Conservation (phyloP, 2,797 vertebrate species). For the Hylomyscus alleni region DNA sequence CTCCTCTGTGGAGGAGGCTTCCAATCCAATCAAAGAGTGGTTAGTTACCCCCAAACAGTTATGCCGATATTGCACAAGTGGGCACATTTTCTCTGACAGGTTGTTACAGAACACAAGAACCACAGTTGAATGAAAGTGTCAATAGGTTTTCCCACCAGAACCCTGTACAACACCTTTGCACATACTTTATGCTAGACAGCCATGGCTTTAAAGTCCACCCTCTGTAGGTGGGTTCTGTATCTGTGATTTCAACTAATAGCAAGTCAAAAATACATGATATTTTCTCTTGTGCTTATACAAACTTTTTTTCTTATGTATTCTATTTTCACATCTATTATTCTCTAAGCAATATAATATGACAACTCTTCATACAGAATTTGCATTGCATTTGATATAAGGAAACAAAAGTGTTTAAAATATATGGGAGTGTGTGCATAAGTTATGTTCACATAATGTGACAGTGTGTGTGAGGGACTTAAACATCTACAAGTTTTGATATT, state of each 20-base stretch:
- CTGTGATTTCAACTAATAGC: not conserved
- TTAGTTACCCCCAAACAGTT: not conserved
- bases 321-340: not conserved
- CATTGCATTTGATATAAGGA: not conserved
- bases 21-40: not conserved
- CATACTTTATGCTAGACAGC: not conserved
- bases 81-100: not conserved
- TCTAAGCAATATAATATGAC: not conserved
- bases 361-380: not conserved
- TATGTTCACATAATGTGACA: not conserved
- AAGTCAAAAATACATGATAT: not conserved
- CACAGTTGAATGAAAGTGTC: not conserved
- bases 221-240: not conserved
- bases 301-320: not conserved
- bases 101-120: not conserved
- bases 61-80: not conserved
- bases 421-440: not conserved
- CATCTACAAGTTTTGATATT: not conserved
- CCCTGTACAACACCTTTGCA: not conserved
- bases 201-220: not conserved
- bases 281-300: not conserved
- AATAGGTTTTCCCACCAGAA: not conserved
- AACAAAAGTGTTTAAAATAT: not conserved
- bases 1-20: not conserved
- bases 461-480: not conserved